Base-by-base conservation (phyloP, 2,797 vertebrate genomes). In the Squalus acanthias region DNA sequence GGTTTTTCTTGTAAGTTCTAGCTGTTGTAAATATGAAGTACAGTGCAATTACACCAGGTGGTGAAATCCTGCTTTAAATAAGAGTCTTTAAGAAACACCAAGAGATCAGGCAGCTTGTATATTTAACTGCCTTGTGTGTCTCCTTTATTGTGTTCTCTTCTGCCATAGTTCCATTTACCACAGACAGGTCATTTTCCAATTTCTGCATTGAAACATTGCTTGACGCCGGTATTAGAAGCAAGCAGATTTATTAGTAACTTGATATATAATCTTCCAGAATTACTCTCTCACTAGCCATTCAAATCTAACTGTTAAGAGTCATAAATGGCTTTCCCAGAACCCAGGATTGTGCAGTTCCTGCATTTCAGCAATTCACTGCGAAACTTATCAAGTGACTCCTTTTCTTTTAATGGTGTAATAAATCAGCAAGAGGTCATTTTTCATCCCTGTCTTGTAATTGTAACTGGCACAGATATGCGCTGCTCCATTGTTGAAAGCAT, bases 361-460 rank as follows among this genome's bases (percentile, higher is more conserved):
- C 70, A 74, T 53, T 95, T 95, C 94, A 95, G 94, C 67, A 74
- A 74, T 95, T 74, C 12, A 29, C 29, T 74, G 94, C 50, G 70
- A 72, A 74, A 53, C 69, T 95, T 74, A 95, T 15, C 50, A 13
- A 74, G 50, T 95, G 94, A n/a, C 46, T 95, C 46, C 46, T 53
- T 95, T 95, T 50, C 69, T 95, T 57, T 95, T 74, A 95, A n/a
- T 74, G 26, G 69, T 57, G 94, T 9, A 74, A 95, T 95, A 74
- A 95, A 74, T 95, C 70, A 70, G 93, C 93, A 50, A 53, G 69
- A 50, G 67, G 93, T 72, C 69, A 95, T 72, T 95, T 95, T 72
- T 95, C 93, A 72, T 53, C 24, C 70, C 50, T 20, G 70, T 53
- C 50, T 29, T 72, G 94, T 95, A 95, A 95, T 95, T 76, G 50